Conservation (phyloP, 2,888 invertebrate species). For the Aspidiotus destructor region DNA sequence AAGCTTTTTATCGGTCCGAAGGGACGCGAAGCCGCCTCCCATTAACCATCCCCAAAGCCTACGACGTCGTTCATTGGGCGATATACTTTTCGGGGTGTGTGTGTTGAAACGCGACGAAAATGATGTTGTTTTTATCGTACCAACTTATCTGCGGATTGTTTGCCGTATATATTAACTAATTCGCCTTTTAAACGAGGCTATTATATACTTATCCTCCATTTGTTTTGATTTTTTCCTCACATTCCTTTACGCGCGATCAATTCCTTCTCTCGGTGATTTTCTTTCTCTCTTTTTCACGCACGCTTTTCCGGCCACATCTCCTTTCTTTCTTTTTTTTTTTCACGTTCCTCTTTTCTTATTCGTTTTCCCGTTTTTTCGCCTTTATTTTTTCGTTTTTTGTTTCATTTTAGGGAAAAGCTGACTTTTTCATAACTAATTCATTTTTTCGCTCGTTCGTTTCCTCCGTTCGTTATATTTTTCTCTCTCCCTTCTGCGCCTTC, state of each 20-base stretch:
- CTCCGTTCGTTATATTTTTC: constrained; percentile 2
- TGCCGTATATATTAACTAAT: constrained; percentile 33
- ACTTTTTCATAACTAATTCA: too few species aligned
- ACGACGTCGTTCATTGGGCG: constrained; percentile 28
- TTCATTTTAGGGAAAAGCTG: constrained; percentile 11
- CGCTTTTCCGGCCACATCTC: background rate
- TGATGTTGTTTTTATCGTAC: constrained; percentile 31
- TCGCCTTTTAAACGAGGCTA: constrained; percentile 33
- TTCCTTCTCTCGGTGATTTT: constrained; percentile 21
- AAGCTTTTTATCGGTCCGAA: constrained; percentile 29
- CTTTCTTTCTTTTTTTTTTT: constrained; percentile 13
- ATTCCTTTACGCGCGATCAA: constrained; percentile 31
- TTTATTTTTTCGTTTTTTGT: constrained; percentile 6
- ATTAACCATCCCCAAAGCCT: constrained; percentile 32
- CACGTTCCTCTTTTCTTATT: constrained; percentile 13
- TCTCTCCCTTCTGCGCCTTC: background rate
- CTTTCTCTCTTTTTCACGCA: background rate
- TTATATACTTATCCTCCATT: constrained; percentile 34
- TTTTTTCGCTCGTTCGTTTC: background rate
- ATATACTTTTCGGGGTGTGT: constrained; percentile 26
- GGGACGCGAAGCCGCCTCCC: constrained; percentile 32
- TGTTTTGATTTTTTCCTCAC: constrained; percentile 32
- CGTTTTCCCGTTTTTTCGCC: constrained; percentile 11
- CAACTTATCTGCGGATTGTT: constrained; percentile 33
- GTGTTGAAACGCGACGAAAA: constrained; percentile 27